A percentile compares a stretch with the other conserved stretches of the same genome.
Conservation (phyloP, 2,888 invertebrate species). For the Thereva unica region DNA sequence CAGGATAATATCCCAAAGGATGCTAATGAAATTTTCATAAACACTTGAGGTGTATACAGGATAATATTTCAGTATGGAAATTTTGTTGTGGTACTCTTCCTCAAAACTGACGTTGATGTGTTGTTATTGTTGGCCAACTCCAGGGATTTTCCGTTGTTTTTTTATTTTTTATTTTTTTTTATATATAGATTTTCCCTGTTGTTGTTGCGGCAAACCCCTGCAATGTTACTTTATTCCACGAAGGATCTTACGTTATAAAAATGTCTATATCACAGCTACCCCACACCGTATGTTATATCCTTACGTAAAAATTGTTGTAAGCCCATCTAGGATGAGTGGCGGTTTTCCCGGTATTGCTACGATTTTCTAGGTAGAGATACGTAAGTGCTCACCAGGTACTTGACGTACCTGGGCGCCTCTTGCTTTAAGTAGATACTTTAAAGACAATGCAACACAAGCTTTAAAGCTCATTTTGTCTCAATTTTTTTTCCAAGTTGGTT, state of each 20-base stretch:
- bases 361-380: not conserved
- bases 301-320: too few species aligned
- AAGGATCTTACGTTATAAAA: too few species aligned
- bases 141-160: conserved; percentile 19
- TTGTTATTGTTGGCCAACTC: conserved; percentile 27
- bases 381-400: not conserved
- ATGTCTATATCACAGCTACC: too few species aligned
- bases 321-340: too few species aligned
- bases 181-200: conserved; percentile 13
- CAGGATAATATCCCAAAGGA: conserved; percentile 40
- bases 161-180: conserved; percentile 1
- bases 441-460: conserved; percentile 27
- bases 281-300: too few species aligned
- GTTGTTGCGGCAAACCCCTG: not conserved
- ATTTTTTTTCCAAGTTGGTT: too few species aligned
- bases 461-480: conserved; percentile 7
- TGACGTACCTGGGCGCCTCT: too few species aligned
- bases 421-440: conserved; percentile 31
- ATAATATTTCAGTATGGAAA: conserved; percentile 38
- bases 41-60: conserved; percentile 37
- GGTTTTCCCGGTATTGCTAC: not conserved
- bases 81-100: conserved; percentile 28
- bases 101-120: conserved; percentile 26
- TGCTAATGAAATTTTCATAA: conserved; percentile 42
- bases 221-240: too few species aligned